Percentiles rank a stretch among this genome's conserved stretches.
Evolutionary conservation across 2,888 invertebrate genomes (phyloP).

Genomic region (Drosophila ezoana): DNA sequence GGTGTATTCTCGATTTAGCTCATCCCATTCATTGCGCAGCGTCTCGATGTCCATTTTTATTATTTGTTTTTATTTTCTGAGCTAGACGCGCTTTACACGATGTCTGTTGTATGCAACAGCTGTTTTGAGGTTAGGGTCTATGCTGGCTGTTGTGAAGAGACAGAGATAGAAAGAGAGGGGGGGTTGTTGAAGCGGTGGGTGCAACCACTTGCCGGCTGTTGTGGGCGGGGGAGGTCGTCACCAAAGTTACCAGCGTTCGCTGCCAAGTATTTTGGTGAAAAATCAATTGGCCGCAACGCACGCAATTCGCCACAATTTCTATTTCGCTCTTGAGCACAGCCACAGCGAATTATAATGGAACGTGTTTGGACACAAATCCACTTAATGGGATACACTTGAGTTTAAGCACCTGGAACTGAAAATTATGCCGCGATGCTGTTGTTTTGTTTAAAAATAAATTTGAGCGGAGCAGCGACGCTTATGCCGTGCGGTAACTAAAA

Average conservation of each 20-base stretch:
- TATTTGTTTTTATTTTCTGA: constrained; percentile 19
- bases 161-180: constrained; percentile 5
- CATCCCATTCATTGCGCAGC: constrained; percentile 90
- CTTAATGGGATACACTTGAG: constrained; percentile 11
- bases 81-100: constrained; percentile 36
- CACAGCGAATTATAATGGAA: constrained; percentile 28
- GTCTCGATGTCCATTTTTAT: constrained; percentile 86
- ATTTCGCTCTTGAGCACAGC: constrained; percentile 2
- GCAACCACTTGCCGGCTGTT: constrained; percentile 44
- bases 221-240: constrained; percentile 14
- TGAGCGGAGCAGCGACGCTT: constrained; percentile 59
- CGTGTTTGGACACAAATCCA: constrained; percentile 33
- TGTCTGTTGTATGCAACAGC: constrained; percentile 66
- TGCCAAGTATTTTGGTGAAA: constrained; percentile 48
- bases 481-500: constrained; percentile 54
- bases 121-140: constrained; percentile 62
- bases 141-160: constrained; percentile 5
- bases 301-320: constrained; percentile 23
- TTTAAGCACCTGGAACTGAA: constrained; percentile 32
- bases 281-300: constrained; percentile 51
- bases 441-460: constrained; percentile 67
- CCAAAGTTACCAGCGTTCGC: constrained; percentile 5
- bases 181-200: constrained; percentile 5
- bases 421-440: constrained; percentile 31
- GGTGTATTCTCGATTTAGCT: constrained; percentile 91